These are phyloP conservation scores for Amphimedon queenslandica DNA, from an alignment of 37 sponge, comb jelly and placozoan species.

Conservation along the genomic window DNA sequence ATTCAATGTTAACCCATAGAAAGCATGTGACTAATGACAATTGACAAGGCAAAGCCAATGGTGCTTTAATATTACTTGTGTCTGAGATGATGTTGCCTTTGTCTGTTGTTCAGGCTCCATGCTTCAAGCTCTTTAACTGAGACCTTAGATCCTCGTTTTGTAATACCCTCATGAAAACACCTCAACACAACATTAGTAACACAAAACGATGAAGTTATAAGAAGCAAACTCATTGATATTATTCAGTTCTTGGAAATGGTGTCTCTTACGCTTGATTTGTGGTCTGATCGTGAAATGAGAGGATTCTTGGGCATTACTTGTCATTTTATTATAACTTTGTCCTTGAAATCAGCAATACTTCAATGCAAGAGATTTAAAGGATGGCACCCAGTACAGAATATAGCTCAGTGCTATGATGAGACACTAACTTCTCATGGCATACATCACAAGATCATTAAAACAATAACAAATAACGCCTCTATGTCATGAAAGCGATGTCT, in stretches of 20 bases:
- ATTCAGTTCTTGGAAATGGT: background rate
- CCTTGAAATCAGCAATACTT: background rate
- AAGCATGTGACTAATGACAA: no score
- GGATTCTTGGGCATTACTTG: background rate
- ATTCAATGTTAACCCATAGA: no score
- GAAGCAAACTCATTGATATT: background rate
- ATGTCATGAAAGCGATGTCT: background rate
- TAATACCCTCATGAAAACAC: background rate
- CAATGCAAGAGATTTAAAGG: background rate
- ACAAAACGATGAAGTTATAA: background rate
- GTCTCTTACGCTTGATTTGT: background rate
- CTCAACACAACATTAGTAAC: background rate
- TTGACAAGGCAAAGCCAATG: no score
- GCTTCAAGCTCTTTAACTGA: background rate
- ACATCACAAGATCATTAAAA: background rate
- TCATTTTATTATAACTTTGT: background rate
- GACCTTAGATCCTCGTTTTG: background rate
- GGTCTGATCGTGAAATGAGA: background rate
- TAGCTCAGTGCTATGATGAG: background rate
- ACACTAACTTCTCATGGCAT: background rate
- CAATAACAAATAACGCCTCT: background rate
- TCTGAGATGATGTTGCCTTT: no score
- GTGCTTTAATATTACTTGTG: no score
- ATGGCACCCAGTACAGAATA: background rate
- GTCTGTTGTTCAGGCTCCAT: background rate